Conservation (phyloP, 2,888 invertebrate genomes). For the Sepioteuthis lessoniana region DNA sequence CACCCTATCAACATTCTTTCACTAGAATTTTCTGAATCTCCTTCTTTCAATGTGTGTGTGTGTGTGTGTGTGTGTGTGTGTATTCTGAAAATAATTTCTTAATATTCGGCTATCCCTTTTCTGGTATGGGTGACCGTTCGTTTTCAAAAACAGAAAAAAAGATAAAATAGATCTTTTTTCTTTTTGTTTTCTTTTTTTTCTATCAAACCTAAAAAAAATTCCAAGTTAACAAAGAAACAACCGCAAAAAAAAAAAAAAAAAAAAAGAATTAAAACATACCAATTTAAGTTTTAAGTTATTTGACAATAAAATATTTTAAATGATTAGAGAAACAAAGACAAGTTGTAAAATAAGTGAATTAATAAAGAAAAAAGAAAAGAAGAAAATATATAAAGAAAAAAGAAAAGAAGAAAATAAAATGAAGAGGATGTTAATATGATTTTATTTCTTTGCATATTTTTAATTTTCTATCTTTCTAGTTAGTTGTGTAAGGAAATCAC, state of each 20-base stretch:
- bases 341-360: no score
- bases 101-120: not conserved
- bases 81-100: not conserved
- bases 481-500: not conserved
- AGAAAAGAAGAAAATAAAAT: not conserved
- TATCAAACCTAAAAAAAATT: not conserved
- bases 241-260: no score
- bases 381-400: no score
- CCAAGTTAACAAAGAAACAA: not conserved
- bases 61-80: conserved; percentile 42
- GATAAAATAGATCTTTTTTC: not conserved
- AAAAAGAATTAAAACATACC: not conserved
- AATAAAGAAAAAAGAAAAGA: no score
- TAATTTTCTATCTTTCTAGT: not conserved
- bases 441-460: not conserved
- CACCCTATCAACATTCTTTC: not conserved
- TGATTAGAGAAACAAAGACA: not conserved
- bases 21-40: conserved; percentile 25
- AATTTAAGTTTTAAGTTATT: not conserved
- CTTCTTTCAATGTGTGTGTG: conserved; percentile 41
- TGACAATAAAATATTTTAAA: no score
- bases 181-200: not conserved
- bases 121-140: not conserved
- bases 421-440: not conserved
- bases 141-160: not conserved